Conservation (phyloP, 1,140 invertebrate species). For the Mercenaria mercenaria region DNA sequence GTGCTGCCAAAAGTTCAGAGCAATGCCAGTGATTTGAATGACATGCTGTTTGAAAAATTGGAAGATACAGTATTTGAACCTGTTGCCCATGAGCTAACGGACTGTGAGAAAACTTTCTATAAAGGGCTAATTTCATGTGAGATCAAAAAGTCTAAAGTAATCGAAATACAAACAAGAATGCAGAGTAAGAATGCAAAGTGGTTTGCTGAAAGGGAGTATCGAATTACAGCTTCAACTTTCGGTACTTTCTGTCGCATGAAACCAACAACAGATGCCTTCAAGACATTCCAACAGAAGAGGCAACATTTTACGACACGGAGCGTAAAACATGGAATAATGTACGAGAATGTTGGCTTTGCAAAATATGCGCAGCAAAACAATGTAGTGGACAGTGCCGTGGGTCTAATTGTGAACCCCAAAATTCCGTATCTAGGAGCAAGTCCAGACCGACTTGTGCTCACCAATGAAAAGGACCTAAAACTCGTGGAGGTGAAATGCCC, state of each 20-base stretch:
- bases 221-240: slow-evolving; percentile 45
- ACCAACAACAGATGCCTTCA: slow-evolving; percentile 16
- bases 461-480: slow-evolving; percentile 1
- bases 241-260: slow-evolving; percentile 45
- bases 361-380: not conserved
- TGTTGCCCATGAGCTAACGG: not conserved
- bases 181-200: slow-evolving; percentile 42
- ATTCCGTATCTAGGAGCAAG: slow-evolving; percentile 21
- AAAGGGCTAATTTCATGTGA: not conserved
- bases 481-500: slow-evolving; percentile 2
- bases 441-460: not conserved
- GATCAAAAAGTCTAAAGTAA: slow-evolving; percentile 1
- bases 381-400: slow-evolving; percentile 11
- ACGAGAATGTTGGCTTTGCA: slow-evolving; percentile 31
- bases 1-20: slow-evolving; percentile 43
- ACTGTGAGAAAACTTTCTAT: slow-evolving; percentile 2
- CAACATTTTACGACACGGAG: not conserved
- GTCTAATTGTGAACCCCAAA: slow-evolving; percentile 35
- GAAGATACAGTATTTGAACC: not conserved
- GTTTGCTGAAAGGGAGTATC: slow-evolving; percentile 28
- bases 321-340: slow-evolving; percentile 39
- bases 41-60: slow-evolving; percentile 18
- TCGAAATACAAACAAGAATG: slow-evolving; percentile 55
- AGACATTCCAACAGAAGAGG: slow-evolving; percentile 45
- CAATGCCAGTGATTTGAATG: slow-evolving; percentile 36